phyloP scores from a whole-genome alignment of 2,797 vertebrate species.

The Babyrousa celebensis region DNA sequence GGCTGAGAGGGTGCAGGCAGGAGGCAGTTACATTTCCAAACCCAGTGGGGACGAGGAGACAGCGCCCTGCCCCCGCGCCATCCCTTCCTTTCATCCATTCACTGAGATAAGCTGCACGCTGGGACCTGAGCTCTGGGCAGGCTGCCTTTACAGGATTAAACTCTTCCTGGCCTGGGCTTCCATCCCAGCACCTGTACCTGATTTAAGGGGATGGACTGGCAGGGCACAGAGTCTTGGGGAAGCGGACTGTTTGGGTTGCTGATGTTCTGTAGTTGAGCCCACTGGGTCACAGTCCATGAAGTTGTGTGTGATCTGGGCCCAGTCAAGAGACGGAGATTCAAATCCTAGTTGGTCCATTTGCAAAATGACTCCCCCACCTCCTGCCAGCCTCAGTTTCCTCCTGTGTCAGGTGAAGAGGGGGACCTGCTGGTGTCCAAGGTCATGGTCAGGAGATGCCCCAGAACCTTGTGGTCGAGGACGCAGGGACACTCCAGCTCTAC shows the following conservation, averaged over 20 bases:
- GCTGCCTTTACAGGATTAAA: not conserved
- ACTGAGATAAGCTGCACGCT: not conserved
- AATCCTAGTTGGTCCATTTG: not conserved
- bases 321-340: not conserved
- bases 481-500: not conserved
- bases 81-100: not conserved
- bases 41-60: not conserved
- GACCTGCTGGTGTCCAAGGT: not conserved
- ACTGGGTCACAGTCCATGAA: not conserved
- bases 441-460: not conserved
- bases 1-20: not conserved
- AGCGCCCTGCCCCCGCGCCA: too few relatives aligned
- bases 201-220: not conserved
- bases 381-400: not conserved
- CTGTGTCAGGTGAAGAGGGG: not conserved
- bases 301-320: not conserved
- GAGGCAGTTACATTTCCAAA: not conserved
- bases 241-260: too few relatives aligned
- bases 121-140: not conserved
- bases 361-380: not conserved
- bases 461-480: not conserved
- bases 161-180: not conserved
- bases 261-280: not conserved
- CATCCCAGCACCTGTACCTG: not conserved
- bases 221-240: not conserved